Evolutionary conservation across 1,140 invertebrate genomes (phyloP), one percentile per base, ranked within the genome.

Genomic region (Orchesella cincta): DNA sequence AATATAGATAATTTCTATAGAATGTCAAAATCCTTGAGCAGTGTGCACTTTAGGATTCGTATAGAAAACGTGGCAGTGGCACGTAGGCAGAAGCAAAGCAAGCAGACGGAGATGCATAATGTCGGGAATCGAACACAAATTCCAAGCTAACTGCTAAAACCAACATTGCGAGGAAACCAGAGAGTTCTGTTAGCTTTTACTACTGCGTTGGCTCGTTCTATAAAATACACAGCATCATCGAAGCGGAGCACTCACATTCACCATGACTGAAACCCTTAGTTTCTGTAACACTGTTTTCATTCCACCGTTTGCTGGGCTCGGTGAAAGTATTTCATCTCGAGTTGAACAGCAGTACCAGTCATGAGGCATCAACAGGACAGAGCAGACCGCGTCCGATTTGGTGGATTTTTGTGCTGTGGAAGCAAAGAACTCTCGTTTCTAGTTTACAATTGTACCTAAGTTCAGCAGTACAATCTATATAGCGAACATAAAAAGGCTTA

Each of bases 321-420:
- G 39, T 46, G 39, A 46, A 46, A 46, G 18, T 18, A 46, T 46
- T 18, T 46, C 39, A 46, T 46, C 5, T 46, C 5, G 5, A 46
- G 5, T 18, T 46, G 39, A 46, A 18, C 31, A 14, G 29, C 62
- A 67, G 8, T 18, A 5, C 16, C 62, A 67, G 62, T 67, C 62
- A 67, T 67, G 28, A 67, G 62, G 62, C 62, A 67, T 26, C 62
- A 18, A 29, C 33, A 67, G 62, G 23, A 29, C 28, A 29, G 62
- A 33, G 26, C 31, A 33, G 62, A 67, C 62, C 26, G 29, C 29
- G 62, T 23, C 54, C 12, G 12, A 57, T 18, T 18, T 57, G 12
- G 18, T 8, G 39, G 39, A 46, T 8, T 57, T 14, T 26, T 26
- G 26, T 16, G 18, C 39, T 46, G 39, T 8, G 39, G 18, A 18